Evolutionary conservation across 23 tunicate genomes (phyloP).

Genomic region (Ciona savignyi): DNA sequence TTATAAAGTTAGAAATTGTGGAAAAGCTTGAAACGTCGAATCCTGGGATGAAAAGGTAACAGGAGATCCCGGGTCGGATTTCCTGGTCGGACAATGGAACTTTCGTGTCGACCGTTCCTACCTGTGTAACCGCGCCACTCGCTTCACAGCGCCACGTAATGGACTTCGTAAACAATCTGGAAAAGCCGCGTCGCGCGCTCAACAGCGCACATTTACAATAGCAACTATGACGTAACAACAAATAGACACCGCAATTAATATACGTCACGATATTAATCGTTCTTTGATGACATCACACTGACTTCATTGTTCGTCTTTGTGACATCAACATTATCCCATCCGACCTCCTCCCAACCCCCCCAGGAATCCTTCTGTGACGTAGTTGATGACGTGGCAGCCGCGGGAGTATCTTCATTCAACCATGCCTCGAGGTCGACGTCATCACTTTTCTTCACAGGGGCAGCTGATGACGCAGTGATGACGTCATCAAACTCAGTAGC

Average conservation of each 20-base stretch:
- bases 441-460: slow-evolving; percentile 12
- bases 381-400: slow-evolving; percentile 17
- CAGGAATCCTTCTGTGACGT: slow-evolving; percentile 37
- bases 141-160: too few relatives aligned
- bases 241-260: too few relatives aligned
- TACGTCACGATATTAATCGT: slow-evolving; percentile 10
- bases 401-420: slow-evolving; percentile 72
- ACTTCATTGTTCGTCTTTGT: neutral
- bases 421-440: slow-evolving; percentile 93
- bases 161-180: too few relatives aligned
- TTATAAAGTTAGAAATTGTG: too few relatives aligned
- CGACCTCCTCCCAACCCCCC: slow-evolving; percentile 76
- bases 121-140: too few relatives aligned
- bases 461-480: slow-evolving; percentile 17
- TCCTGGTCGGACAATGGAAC: too few relatives aligned
- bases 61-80: too few relatives aligned
- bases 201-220: slow-evolving; percentile 18
- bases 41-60: too few relatives aligned
- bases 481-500: slow-evolving; percentile 82
- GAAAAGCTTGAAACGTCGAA: too few relatives aligned
- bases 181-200: too few relatives aligned
- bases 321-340: slow-evolving; percentile 32
- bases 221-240: too few relatives aligned
- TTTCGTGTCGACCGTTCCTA: too few relatives aligned
- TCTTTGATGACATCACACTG: slow-evolving; percentile 42